Evolutionary conservation across 2,888 invertebrate species (phyloP), one percentile per base, ranked within the genome.

Genomic region (Piscicola geometra): DNA sequence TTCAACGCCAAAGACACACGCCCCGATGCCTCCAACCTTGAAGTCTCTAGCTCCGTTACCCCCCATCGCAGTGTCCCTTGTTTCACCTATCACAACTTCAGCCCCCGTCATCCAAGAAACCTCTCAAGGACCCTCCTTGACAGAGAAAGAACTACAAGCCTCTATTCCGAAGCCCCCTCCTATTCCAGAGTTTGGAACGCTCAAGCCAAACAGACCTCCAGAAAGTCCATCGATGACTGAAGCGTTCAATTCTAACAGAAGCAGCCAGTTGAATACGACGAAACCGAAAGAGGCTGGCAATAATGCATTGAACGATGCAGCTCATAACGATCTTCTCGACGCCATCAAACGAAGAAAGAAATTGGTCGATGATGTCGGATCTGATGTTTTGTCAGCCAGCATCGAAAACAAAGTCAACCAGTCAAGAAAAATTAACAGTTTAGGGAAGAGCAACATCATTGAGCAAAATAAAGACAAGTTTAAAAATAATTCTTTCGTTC

Each of bases 241-340:
- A 64, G 73, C 36, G 32, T 35, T 35, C 64, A 12, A 15, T 12
- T 9, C 12, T 64, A 3, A 32, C 3, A n/a, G 30, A 30, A 30
- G 15, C 5, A 30, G 21, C 3, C 67, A 32, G 9, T 30, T 32
- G n/a, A 15, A 3, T 32, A 9, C 28, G 2, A 5, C 33, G 2
- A 67, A 35, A 47, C n/a, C n/a, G 5, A 52, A 41, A 1, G 32
- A 32, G 41, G 12, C 15, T n/a, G 28, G 28, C 30, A 12, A n/a
- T n/a, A 32, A 30, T 12, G 5, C 25, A n/a, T n/a, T 73, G 21
- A n/a, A 32, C 28, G 77, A 78, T 25, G 79, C 78, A 1, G 72
- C 78, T 33, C 84, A 84, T 64, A 82, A 81, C 64, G 84, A 84
- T 5, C 81, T 84, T 52, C 80, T 82, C 75, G 83, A 82, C 18